Evolutionary conservation across 2,888 invertebrate species (phyloP).

Genomic region (Hemithea aestivaria): DNA sequence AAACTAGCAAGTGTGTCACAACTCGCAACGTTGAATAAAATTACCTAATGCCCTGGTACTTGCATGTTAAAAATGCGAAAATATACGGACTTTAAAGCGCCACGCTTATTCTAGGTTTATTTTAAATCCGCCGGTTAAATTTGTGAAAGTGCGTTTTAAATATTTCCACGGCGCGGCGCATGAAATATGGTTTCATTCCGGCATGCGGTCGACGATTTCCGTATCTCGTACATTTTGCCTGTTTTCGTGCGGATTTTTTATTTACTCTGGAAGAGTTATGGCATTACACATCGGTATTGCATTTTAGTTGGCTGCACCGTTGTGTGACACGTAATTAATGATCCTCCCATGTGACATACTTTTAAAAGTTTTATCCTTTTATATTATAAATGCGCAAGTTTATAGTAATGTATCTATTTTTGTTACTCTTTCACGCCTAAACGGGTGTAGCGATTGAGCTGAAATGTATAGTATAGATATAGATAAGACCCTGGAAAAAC

Average conservation of each 20-base stretch:
- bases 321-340: too few species aligned
- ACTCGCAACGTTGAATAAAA: conserved; percentile 15
- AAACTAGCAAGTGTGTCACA: too few species aligned
- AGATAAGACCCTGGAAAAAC: too few species aligned
- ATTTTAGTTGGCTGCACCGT: conserved; percentile 7
- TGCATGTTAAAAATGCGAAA: conserved; percentile 22
- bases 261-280: neutral
- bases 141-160: conserved; percentile 25
- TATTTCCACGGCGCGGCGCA: conserved; percentile 11
- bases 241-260: conserved; percentile 1
- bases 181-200: conserved; percentile 25
- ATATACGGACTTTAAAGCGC: neutral
- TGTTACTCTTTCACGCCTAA: too few species aligned
- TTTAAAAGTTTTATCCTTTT: too few species aligned
- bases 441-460: too few species aligned
- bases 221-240: conserved; percentile 8
- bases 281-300: conserved; percentile 5
- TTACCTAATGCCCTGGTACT: conserved; percentile 23
- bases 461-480: too few species aligned
- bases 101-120: too few species aligned
- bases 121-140: too few species aligned
- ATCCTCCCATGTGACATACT: too few species aligned
- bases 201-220: conserved; percentile 11
- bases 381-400: too few species aligned
- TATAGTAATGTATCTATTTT: too few species aligned